phyloP scores from a whole-genome alignment of 2,888 invertebrate genomes.

The Strigamia maritima region DNA sequence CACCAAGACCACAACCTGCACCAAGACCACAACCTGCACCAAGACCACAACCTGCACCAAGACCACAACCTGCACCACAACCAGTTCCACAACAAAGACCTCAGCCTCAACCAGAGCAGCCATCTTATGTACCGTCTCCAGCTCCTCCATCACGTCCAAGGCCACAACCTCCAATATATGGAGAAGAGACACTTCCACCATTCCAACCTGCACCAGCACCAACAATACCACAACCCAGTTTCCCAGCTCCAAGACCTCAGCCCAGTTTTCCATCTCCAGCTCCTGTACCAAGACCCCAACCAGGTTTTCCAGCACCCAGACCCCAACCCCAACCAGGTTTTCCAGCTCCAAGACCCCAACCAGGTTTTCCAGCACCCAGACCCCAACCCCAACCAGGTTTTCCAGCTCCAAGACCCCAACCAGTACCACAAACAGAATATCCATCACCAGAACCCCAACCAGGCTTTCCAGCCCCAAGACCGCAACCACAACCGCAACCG shows the following conservation, averaged over 20 bases:
- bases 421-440: neutral
- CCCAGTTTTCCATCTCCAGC: neutral
- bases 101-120: neutral
- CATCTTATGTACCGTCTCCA: neutral
- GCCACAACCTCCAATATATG: neutral
- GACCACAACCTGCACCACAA: neutral
- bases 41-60: neutral
- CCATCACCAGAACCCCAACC: neutral
- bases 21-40: neutral
- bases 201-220: neutral
- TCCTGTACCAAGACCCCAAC: neutral
- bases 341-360: neutral
- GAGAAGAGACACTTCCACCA: constrained; percentile 1
- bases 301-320: neutral
- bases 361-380: neutral
- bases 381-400: neutral
- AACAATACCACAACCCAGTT: neutral
- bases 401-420: neutral
- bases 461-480: neutral
- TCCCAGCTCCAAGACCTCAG: neutral
- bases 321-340: neutral
- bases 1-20: neutral
- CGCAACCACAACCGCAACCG: neutral
- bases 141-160: neutral
- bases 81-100: neutral